These are phyloP conservation scores for Erythrocercus mccallii DNA, from an alignment of 2,113 vertebrate species.

Conservation along the genomic window DNA sequence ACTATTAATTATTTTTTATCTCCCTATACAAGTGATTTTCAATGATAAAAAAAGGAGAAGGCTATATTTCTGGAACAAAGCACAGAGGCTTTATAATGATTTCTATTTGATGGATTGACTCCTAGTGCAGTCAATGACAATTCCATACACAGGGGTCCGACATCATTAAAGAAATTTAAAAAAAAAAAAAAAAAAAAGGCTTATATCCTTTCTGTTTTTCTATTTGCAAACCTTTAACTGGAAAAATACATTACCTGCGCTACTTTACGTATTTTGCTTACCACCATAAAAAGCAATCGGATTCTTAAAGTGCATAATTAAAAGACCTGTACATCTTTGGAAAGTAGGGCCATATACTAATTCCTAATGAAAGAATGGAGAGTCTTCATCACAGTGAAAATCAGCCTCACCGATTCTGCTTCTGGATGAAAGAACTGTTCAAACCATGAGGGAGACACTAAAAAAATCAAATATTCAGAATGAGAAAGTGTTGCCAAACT, in stretches of 20 bases:
- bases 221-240: not conserved
- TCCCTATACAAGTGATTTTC: not conserved
- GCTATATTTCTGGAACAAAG: not conserved
- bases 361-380: not conserved
- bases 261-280: not conserved
- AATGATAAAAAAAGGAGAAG: not conserved
- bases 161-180: fast-evolving
- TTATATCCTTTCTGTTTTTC: not conserved
- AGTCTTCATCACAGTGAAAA: not conserved
- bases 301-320: not conserved
- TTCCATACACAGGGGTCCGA: not conserved
- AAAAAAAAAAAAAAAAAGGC: not conserved
- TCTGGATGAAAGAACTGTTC: not conserved
- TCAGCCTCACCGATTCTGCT: not conserved
- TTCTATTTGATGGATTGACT: not conserved
- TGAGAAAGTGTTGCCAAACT: not conserved
- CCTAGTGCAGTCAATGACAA: not conserved
- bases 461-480: not conserved
- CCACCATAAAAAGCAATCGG: not conserved
- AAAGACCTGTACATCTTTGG: not conserved
- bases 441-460: not conserved
- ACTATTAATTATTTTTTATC: not conserved
- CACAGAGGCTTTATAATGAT: not conserved
- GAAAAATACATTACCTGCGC: not conserved
- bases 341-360: not conserved